Conservation (phyloP, 2,113 vertebrate genomes). For the Oriolus oriolus region DNA sequence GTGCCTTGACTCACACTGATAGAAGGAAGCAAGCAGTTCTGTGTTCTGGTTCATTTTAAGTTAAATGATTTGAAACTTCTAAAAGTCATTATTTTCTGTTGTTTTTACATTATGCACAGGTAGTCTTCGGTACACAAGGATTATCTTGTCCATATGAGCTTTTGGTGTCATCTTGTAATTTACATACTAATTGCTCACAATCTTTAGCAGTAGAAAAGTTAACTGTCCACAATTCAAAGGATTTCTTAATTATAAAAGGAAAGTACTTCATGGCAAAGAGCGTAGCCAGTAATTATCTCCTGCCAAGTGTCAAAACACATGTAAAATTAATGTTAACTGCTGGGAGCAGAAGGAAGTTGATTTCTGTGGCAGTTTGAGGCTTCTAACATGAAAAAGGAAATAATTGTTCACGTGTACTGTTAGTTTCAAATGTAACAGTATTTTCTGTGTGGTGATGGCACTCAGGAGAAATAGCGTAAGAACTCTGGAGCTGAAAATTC, state of each 20-base stretch:
- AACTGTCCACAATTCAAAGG: constrained; percentile 5
- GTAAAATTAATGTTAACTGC: not conserved
- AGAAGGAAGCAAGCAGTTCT: not conserved
- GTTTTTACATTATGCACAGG: not conserved
- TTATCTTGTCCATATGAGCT: not conserved
- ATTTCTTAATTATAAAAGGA: constrained; percentile 6
- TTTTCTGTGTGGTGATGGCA: not conserved
- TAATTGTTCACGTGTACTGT: not conserved
- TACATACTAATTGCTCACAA: not conserved
- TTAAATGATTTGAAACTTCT: not conserved
- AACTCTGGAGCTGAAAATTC: not conserved
- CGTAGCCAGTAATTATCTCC: constrained; percentile 18
- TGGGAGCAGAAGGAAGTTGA: not conserved
- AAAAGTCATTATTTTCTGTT: not conserved
- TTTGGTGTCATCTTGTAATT: not conserved
- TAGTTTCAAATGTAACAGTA: not conserved
- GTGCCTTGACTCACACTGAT: not conserved
- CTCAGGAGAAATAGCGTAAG: not conserved
- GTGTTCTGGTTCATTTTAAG: not conserved
- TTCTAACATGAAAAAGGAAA: not conserved
- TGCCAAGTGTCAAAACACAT: not conserved
- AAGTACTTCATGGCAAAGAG: not conserved
- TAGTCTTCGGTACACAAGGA: not conserved
- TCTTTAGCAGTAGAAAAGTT: not conserved
- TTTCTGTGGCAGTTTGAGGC: not conserved